phyloP scores from a whole-genome alignment of 2,888 invertebrate species.

The Heliconius ismenius region DNA sequence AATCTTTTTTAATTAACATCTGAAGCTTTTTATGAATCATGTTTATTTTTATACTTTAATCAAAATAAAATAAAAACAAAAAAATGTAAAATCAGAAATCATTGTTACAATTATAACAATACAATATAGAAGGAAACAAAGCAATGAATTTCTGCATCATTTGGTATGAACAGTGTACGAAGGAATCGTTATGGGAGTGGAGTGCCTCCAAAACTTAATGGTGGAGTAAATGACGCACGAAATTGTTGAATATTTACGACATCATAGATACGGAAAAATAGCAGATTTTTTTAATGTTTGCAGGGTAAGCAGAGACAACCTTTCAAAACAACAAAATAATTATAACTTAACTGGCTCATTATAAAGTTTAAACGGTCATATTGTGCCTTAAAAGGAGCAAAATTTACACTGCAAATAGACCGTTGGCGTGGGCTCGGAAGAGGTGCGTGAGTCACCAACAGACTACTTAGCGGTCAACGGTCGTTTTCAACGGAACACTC shows the following conservation, averaged over 20 bases:
- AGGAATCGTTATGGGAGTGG: conserved; percentile 17
- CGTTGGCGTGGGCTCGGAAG: conserved; percentile 46
- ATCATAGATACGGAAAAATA: neutral
- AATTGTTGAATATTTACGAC: conserved; percentile 20
- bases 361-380: conserved; percentile 34
- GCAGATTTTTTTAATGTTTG: neutral
- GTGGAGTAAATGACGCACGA: conserved; percentile 15
- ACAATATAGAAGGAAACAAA: conserved; percentile 4
- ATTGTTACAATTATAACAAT: conserved; percentile 2
- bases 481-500: conserved; percentile 21
- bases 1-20: too few species aligned
- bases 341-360: neutral
- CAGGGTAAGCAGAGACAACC: neutral
- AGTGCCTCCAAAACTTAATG: conserved; percentile 20
- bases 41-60: too few species aligned
- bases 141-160: conserved; percentile 28
- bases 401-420: conserved; percentile 52
- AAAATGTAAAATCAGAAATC: neutral
- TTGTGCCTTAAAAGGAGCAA: conserved; percentile 47
- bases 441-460: conserved; percentile 56
- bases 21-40: too few species aligned
- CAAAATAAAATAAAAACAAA: neutral
- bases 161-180: conserved; percentile 7
- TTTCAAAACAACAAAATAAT: neutral
- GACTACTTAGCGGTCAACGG: conserved; percentile 48